A percentile compares a stretch with the other conserved stretches of the same genome.
These are phyloP conservation scores for Chaenodraco wilsoni DNA, from an alignment of 2,797 vertebrate species.

Conservation along the genomic window DNA sequence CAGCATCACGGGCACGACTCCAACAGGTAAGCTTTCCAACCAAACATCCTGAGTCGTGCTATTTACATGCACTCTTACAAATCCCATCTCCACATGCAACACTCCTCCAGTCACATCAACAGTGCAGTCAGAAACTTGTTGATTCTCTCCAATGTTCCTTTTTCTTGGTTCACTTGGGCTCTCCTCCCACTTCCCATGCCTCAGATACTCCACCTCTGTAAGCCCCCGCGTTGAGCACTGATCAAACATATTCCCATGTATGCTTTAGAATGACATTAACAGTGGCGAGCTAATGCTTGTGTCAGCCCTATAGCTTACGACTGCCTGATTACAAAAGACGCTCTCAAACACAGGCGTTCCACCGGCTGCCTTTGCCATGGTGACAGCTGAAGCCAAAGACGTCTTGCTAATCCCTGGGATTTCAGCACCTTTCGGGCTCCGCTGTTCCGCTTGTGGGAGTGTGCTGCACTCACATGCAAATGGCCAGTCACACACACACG, in stretches of 20 bases:
- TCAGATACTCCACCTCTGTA: conserved; percentile 14
- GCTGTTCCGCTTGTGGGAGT: conserved; percentile 45
- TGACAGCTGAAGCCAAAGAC: conserved; percentile 77
- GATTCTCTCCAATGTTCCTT: background rate
- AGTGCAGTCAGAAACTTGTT: conserved; percentile 11
- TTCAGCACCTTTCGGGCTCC: conserved; percentile 64
- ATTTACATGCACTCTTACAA: conserved; percentile 22
- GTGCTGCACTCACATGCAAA: conserved; percentile 57
- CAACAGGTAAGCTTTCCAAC: conserved; percentile 44
- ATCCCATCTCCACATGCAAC: background rate
- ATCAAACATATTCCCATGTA: conserved; percentile 20
- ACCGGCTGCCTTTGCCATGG: conserved; percentile 77
- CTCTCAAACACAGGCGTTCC: conserved; percentile 64
- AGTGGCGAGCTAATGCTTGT: conserved; percentile 50
- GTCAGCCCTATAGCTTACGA: conserved; percentile 48
- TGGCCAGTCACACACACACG: conserved; percentile 23
- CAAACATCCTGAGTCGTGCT: conserved; percentile 48
- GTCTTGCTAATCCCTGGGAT: conserved; percentile 73
- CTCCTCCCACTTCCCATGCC: background rate
- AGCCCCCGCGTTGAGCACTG: conserved; percentile 29
- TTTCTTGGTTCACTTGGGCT: background rate
- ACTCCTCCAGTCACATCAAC: background rate
- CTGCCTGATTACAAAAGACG: conserved; percentile 56
- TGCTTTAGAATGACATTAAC: conserved; percentile 55
- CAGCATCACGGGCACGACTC: conserved; percentile 31